Conservation (phyloP, 1,140 invertebrate genomes). For the Asobara japonica region DNA sequence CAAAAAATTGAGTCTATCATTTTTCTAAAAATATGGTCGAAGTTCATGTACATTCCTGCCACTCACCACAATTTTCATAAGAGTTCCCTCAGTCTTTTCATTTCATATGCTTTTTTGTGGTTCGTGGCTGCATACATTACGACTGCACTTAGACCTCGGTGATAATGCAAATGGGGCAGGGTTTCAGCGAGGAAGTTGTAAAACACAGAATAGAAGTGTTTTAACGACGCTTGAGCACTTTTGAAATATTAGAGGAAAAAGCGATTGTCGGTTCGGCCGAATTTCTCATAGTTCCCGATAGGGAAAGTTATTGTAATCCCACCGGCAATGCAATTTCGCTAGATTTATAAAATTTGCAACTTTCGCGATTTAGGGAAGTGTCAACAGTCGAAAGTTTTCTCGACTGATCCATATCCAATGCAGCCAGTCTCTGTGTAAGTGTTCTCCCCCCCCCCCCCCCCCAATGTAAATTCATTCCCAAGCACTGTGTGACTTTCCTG, state of each 20-base stretch:
- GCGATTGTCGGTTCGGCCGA: background rate
- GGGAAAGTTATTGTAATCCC: too few species aligned
- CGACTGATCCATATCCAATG: background rate
- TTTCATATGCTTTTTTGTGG: background rate
- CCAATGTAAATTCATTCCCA: background rate
- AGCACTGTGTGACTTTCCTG: background rate
- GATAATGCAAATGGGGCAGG: slow-evolving; percentile 26
- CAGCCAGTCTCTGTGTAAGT: background rate
- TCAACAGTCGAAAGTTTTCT: background rate
- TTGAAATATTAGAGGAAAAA: background rate
- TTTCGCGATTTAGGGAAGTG: background rate
- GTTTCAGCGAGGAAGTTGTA: background rate
- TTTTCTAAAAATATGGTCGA: too few species aligned
- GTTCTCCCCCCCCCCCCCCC: background rate
- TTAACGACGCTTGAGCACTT: background rate
- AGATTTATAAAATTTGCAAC: too few species aligned
- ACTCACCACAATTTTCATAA: background rate
- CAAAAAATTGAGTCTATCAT: too few species aligned
- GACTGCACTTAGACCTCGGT: slow-evolving; percentile 29
- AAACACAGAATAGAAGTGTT: background rate
- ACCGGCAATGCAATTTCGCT: too few species aligned
- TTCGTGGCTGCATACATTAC: background rate
- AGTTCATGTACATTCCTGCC: background rate
- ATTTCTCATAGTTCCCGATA: background rate
- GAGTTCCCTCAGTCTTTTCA: background rate